Conservation (phyloP, 2,797 vertebrate species). For the Catharus ustulatus region DNA sequence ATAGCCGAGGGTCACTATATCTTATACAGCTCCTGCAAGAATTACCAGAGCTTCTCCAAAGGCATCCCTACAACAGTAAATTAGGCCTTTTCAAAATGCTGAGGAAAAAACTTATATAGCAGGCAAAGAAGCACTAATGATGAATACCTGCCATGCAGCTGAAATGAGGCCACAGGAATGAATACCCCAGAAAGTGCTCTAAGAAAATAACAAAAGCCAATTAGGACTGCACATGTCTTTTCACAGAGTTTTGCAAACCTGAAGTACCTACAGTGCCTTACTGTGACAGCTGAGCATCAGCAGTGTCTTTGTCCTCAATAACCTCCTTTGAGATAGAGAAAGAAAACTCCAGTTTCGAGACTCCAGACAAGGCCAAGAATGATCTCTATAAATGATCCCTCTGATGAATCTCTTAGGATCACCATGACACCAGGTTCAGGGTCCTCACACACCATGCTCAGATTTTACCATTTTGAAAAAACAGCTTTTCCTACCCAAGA, state of each 20-base stretch:
- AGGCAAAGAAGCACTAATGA: conserved; percentile 1
- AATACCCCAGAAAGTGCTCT: neutral
- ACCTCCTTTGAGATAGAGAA: neutral
- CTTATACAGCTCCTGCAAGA: neutral
- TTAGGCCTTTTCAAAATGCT: neutral
- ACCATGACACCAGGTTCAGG: neutral
- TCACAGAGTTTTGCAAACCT: neutral
- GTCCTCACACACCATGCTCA: neutral
- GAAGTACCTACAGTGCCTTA: neutral
- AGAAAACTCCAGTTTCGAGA: neutral
- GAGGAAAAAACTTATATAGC: neutral
- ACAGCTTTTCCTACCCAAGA: accelerated
- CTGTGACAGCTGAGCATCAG: neutral
- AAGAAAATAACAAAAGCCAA: conserved; percentile 21
- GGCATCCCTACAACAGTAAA: neutral
- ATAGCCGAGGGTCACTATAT: neutral
- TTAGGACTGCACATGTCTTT: neutral
- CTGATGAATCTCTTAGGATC: neutral
- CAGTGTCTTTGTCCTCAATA: neutral
- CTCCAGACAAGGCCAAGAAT: neutral
- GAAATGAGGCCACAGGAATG: neutral
- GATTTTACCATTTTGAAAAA: neutral
- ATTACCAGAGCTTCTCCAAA: neutral
- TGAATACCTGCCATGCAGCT: neutral
- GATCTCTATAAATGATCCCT: neutral